Base-by-base conservation (phyloP, 2,888 invertebrate species). In the Pemphredon lugubris region DNA sequence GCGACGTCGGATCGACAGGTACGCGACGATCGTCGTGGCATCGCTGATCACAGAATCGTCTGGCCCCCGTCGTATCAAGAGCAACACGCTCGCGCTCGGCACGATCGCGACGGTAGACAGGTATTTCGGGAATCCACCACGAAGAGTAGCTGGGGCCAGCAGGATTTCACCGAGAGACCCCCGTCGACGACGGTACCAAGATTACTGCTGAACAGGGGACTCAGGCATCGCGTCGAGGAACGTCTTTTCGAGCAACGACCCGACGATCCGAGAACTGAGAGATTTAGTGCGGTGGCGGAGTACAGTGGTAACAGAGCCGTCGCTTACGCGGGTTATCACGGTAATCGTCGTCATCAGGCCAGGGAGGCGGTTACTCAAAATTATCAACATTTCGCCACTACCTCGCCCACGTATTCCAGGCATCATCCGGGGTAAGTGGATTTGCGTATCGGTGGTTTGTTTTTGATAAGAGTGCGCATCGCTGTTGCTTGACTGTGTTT, bases 381-480 rank as follows among this genome's bases (percentile, higher is more conserved):
- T 58, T 83, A 79, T 59, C 78, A 79, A 23, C 77, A 59, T 42
- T 44, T 58, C 11, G 57, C 75, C 1, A 81, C 80, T 2, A 76
- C 85, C 5, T 71, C 84, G 45, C 68, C 73, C 26, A 64, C 78
- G 2, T 88, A 88, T 63, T 83, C 79, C 18, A 87, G 82, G 73
- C 84, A 86, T 70, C 88, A 89, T 69, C 69, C 87, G 48, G 89
- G 89, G 89, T 89, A 57, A 86, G 86, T 82, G 14, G 39, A 61
- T 5, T 1, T 4, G 4, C 7, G 34, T 32, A 11, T 4, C 9
- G 11, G 37, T 3, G 7, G 11, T 9, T 9, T 20, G 5, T 26
- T 18, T 21, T 4, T 34, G 34, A 34, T 26, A n/a, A n/a, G n/a
- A n/a, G n/a, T n/a, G n/a, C n/a, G n/a, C n/a, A n/a, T n/a, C n/a